These are phyloP conservation scores for Embidobia sp. DNA, from an alignment of 2,888 invertebrate genomes.

Conservation along the genomic window DNA sequence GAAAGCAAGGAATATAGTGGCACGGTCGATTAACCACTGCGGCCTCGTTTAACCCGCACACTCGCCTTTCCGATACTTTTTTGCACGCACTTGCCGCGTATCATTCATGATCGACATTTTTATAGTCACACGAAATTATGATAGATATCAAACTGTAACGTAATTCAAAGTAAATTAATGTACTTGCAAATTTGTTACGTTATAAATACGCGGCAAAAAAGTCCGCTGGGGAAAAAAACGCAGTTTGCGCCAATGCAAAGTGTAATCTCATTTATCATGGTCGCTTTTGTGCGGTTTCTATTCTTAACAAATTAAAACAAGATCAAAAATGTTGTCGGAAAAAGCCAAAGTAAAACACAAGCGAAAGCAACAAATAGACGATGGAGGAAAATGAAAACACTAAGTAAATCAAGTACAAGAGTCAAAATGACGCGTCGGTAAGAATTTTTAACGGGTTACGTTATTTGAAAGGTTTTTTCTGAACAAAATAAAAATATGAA, in stretches of 20 bases:
- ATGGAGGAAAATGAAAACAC: too few relatives aligned
- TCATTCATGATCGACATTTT: conserved; percentile 59
- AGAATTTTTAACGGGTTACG: too few relatives aligned
- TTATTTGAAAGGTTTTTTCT: too few relatives aligned
- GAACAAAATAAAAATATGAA: too few relatives aligned
- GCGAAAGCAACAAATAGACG: too few relatives aligned
- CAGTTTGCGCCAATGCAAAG: background rate
- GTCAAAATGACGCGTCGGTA: too few relatives aligned
- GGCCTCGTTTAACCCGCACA: conserved; percentile 62
- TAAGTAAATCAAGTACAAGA: too few relatives aligned
- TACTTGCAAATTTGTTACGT: conserved; percentile 59
- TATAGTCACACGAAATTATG: conserved; percentile 50
- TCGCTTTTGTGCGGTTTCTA: too few relatives aligned
- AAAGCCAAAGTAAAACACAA: too few relatives aligned
- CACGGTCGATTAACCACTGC: conserved; percentile 67
- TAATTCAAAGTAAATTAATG: conserved; percentile 59
- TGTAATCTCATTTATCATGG: conserved; percentile 11
- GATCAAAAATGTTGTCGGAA: too few relatives aligned
- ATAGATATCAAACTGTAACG: conserved; percentile 57
- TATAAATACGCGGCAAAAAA: conserved; percentile 36
- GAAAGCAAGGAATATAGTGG: conserved; percentile 64
- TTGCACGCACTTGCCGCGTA: conserved; percentile 54
- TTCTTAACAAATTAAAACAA: too few relatives aligned
- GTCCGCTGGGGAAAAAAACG: conserved; percentile 15
- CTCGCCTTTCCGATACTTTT: conserved; percentile 56